Conservation (phyloP, 2,888 invertebrate species). For the Serrognathus titanus region DNA sequence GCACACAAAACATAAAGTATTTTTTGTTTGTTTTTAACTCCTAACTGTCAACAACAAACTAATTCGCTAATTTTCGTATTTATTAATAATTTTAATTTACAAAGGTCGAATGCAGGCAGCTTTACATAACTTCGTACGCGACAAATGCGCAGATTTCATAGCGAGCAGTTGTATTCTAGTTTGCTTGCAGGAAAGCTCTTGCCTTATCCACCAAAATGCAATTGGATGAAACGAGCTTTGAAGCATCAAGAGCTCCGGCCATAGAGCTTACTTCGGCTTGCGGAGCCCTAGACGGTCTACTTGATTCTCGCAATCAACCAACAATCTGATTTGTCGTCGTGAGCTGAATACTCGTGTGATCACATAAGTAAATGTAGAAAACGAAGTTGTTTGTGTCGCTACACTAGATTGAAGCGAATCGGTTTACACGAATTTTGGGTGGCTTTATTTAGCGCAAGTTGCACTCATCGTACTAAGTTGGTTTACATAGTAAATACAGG, state of each 20-base stretch:
- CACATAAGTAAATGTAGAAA: constrained; percentile 41
- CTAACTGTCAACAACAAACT: no score
- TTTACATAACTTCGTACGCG: no score
- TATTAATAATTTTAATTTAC: no score
- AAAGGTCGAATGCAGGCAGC: no score
- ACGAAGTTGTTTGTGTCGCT: constrained; percentile 43
- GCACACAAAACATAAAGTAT: no score
- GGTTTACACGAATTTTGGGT: constrained; percentile 19
- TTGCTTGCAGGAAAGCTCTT: constrained; percentile 21
- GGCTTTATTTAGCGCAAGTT: not conserved
- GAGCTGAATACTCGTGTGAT: constrained; percentile 37
- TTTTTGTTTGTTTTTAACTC: no score
- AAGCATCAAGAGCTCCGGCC: constrained; percentile 21
- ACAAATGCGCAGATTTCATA: constrained; percentile 15
- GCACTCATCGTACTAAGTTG: not conserved
- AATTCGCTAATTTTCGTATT: no score
- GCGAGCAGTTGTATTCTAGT: constrained; percentile 2
- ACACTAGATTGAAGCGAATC: constrained; percentile 33
- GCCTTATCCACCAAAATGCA: constrained; percentile 25
- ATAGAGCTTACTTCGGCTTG: constrained; percentile 23
- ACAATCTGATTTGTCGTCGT: constrained; percentile 40
- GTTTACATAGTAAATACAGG: no score
- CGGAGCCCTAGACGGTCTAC: constrained; percentile 26
- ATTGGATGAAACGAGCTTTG: constrained; percentile 26
- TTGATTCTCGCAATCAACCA: constrained; percentile 42